Evolutionary conservation across 2,113 vertebrate species (phyloP).

Genomic region (Falcunculus frontatus): DNA sequence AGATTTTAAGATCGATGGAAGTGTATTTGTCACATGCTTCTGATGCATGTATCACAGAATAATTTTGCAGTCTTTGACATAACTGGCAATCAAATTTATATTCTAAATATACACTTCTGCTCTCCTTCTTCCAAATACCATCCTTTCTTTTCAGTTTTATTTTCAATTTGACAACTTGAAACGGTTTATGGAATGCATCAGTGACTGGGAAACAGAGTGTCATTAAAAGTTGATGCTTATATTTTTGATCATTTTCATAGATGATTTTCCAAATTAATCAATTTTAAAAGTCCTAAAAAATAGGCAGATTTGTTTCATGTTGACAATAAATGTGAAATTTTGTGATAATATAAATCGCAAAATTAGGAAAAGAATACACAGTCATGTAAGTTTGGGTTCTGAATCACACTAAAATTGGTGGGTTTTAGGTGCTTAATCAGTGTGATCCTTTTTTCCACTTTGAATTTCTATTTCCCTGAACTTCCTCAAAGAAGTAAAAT

Average conservation of each 20-base stretch:
- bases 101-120: neutral
- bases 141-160: neutral
- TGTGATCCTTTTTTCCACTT: neutral
- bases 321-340: neutral
- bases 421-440: neutral
- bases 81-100: neutral
- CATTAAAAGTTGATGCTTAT: neutral
- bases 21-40: neutral
- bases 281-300: neutral
- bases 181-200: neutral
- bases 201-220: neutral
- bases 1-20: neutral
- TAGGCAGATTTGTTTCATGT: neutral
- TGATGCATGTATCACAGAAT: neutral
- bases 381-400: fast-evolving
- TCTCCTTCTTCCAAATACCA: neutral
- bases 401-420: neutral
- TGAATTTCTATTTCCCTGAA: neutral
- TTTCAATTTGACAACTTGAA: neutral
- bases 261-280: neutral
- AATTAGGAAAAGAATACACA: neutral
- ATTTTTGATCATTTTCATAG: neutral
- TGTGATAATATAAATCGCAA: fast-evolving
- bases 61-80: neutral
- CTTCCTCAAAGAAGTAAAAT: neutral